Evolutionary conservation across 2,888 invertebrate species (phyloP), one percentile per base, ranked within the genome.

Genomic region (Drosophila aldrichi): DNA sequence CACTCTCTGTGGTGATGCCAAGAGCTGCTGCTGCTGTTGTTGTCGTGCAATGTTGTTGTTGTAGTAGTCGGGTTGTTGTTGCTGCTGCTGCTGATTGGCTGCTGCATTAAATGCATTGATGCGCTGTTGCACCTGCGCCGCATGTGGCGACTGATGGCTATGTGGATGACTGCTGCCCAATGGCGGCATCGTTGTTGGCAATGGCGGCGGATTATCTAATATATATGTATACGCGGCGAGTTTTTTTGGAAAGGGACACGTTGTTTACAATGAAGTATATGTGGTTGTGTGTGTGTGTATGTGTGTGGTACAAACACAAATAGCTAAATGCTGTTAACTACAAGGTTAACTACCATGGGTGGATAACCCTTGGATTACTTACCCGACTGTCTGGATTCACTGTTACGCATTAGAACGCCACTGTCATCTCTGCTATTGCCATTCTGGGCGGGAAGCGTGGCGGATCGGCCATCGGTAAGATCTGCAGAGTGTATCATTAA

Each of bases 161-260:
- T 77, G 77, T 25, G 70, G 65, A 44, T 72, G 58, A 36, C 38
- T 54, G 7, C 55, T 85, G 74, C 90, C 91, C 77, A 91, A 70
- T 22, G 93, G 93, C 72, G 93, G 93, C 92, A 92, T 92, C 81
- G 93, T 92, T 70, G 92, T 88, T 76, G 93, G 93, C 80, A 93
- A 90, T 82, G 93, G 93, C 86, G 93, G 93, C 88, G 93, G 93
- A 86, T 93, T 91, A 88, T 92, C 92, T 92, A 83, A 81, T 74
- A 63, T 48, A 56, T 49, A 20, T 49, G 34, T 49, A 20, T 46
- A 70, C 70, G 69, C 66, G 58, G 63, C 61, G 66, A 63, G 29
- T 63, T 62, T 63, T 62, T 60, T 52, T 49, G 49, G 46, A 44
- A 58, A 58, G 66, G 79, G 68, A 86, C 86, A 86, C 57, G 64